A percentile compares a stretch with the other conserved stretches of the same genome.
phyloP scores from a whole-genome alignment of 2,797 vertebrate species.

The Potorous gilbertii region DNA sequence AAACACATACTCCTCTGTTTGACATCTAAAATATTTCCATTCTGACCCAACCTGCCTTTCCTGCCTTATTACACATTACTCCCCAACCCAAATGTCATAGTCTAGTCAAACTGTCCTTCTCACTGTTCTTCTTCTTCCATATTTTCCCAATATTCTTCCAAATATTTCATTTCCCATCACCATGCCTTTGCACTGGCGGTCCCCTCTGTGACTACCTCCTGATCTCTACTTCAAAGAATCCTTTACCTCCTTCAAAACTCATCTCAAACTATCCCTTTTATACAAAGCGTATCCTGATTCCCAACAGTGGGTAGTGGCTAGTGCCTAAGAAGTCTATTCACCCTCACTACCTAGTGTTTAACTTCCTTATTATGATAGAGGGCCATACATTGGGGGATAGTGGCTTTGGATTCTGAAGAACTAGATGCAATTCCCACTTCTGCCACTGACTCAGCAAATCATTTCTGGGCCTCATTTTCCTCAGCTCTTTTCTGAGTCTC shows the following conservation, averaged over 20 bases:
- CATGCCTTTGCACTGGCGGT: neutral
- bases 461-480: too few relatives aligned
- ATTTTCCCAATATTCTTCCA: too few relatives aligned
- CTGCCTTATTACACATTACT: neutral
- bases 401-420: too few relatives aligned
- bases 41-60: neutral
- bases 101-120: neutral
- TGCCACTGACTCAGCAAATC: too few relatives aligned
- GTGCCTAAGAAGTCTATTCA: too few relatives aligned
- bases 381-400: too few relatives aligned
- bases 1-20: neutral
- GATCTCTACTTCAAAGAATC: neutral
- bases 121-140: neutral
- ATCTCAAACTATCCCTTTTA: neutral
- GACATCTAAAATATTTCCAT: neutral
- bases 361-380: neutral
- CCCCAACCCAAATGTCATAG: neutral
- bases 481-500: too few relatives aligned
- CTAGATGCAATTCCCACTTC: too few relatives aligned
- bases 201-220: neutral
- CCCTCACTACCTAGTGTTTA: neutral
- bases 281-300: neutral
- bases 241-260: neutral
- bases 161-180: neutral
- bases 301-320: neutral